These are phyloP conservation scores for Heliconius ismenius DNA, from an alignment of 2,888 invertebrate species.

Conservation along the genomic window DNA sequence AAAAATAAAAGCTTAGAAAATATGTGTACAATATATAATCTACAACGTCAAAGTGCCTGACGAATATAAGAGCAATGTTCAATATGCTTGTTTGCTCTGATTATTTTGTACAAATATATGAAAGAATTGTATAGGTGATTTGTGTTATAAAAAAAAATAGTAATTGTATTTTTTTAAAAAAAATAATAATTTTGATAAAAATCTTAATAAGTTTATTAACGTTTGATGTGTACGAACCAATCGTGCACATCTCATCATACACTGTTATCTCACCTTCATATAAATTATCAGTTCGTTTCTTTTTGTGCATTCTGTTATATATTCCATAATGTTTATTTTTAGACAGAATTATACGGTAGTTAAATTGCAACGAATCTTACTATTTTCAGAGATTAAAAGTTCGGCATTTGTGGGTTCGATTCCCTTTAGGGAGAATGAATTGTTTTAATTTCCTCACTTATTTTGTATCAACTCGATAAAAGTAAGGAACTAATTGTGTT, in stretches of 20 bases:
- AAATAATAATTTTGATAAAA: not conserved
- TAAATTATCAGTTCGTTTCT: too few species aligned
- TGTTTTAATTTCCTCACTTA: too few species aligned
- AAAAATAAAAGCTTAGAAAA: not conserved
- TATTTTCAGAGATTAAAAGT: too few species aligned
- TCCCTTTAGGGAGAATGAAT: not conserved
- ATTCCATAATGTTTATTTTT: not conserved
- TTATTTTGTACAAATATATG: not conserved
- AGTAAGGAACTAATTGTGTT: too few species aligned
- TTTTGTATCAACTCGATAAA: too few species aligned
- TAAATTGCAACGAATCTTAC: not conserved
- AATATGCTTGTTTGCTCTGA: not conserved
- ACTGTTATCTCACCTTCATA: not conserved
- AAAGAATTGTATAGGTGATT: too few species aligned
- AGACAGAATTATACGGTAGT: not conserved
- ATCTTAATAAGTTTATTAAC: too few species aligned
- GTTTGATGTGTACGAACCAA: not conserved
- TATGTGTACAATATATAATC: not conserved
- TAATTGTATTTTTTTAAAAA: not conserved
- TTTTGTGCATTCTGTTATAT: not conserved
- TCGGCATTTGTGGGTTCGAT: not conserved
- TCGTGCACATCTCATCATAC: too few species aligned
- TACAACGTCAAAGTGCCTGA: not conserved
- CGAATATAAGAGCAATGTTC: not conserved
- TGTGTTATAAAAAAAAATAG: too few species aligned